A percentile compares a stretch with the other conserved stretches of the same genome.
phyloP scores from a whole-genome alignment of 1,140 invertebrate genomes.

The Sarcophaga peregrina region DNA sequence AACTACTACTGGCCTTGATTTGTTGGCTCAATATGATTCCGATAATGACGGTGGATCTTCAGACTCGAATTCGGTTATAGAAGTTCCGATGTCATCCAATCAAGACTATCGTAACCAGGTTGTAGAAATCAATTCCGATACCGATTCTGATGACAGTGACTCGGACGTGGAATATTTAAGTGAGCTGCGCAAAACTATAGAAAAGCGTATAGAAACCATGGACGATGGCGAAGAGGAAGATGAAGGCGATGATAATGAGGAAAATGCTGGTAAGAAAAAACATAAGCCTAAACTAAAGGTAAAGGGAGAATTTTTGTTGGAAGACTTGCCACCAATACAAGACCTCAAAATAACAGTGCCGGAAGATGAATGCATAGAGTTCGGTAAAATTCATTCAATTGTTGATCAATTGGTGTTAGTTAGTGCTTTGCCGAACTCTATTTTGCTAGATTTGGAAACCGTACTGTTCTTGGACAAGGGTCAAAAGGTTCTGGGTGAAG shows the following conservation, averaged over 20 bases:
- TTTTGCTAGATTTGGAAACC: slow-evolving; percentile 85
- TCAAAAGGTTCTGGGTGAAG: slow-evolving; percentile 76
- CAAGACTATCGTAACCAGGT: slow-evolving; percentile 49
- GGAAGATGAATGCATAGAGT: slow-evolving; percentile 77
- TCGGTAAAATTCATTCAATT: slow-evolving; percentile 79
- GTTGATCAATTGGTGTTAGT: slow-evolving; percentile 82
- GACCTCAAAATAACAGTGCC: slow-evolving; percentile 83
- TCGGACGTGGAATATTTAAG: slow-evolving; percentile 57
- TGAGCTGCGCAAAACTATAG: slow-evolving; percentile 55
- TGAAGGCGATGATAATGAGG: slow-evolving; percentile 55
- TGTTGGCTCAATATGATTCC: slow-evolving; percentile 57
- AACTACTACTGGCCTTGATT: slow-evolving; percentile 48
- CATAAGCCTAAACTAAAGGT: slow-evolving; percentile 55
- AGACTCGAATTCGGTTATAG: slow-evolving; percentile 49
- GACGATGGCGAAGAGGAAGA: slow-evolving; percentile 57
- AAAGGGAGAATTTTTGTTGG: slow-evolving; percentile 66
- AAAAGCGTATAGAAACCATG: slow-evolving; percentile 54
- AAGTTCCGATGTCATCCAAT: slow-evolving; percentile 50
- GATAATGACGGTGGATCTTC: slow-evolving; percentile 49
- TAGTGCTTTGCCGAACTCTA: slow-evolving; percentile 74
- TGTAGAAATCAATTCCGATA: slow-evolving; percentile 54
- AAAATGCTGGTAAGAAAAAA: slow-evolving; percentile 45
- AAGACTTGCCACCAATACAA: slow-evolving; percentile 85
- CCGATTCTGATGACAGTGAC: slow-evolving; percentile 48
- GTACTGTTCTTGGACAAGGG: slow-evolving; percentile 84